Conservation (phyloP, 2,113 vertebrate species). For the Rana temporaria region DNA sequence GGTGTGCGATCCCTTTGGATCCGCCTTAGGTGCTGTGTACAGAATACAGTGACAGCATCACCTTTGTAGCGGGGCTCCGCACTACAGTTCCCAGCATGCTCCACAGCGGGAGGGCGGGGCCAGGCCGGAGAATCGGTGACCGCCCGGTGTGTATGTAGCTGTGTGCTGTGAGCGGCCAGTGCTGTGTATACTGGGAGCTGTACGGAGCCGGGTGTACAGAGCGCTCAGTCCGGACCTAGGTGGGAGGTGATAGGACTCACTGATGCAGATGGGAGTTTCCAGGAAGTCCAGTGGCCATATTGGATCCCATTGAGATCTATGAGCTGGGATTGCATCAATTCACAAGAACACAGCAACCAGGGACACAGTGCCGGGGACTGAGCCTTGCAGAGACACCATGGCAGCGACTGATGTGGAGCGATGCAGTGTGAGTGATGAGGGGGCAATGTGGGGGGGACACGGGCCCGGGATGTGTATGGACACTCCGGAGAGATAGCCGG, state of each 20-base stretch:
- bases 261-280: conserved; percentile 77
- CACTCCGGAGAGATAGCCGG: neutral
- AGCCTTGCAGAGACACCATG: conserved; percentile 73
- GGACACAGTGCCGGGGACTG: conserved; percentile 64
- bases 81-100: conserved; percentile 37
- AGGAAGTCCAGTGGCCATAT: conserved; percentile 84
- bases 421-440: conserved; percentile 79
- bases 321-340: conserved; percentile 64
- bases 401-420: conserved; percentile 90
- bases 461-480: neutral
- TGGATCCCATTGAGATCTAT: conserved; percentile 74
- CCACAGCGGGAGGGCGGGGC: neutral
- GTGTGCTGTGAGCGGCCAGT: neutral
- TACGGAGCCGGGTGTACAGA: neutral
- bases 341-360: conserved; percentile 65
- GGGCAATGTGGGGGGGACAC: no score
- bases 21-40: neutral
- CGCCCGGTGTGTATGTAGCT: no score
- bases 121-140: neutral
- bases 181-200: neutral
- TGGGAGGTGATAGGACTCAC: conserved; percentile 39
- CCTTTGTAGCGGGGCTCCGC: neutral
- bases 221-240: neutral
- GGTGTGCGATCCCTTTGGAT: no score
- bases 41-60: neutral